Percentiles rank a stretch among this genome's conserved stretches.
Evolutionary conservation across 2,797 vertebrate genomes (phyloP).

Genomic region (Microctenopoma steveboyesi): DNA sequence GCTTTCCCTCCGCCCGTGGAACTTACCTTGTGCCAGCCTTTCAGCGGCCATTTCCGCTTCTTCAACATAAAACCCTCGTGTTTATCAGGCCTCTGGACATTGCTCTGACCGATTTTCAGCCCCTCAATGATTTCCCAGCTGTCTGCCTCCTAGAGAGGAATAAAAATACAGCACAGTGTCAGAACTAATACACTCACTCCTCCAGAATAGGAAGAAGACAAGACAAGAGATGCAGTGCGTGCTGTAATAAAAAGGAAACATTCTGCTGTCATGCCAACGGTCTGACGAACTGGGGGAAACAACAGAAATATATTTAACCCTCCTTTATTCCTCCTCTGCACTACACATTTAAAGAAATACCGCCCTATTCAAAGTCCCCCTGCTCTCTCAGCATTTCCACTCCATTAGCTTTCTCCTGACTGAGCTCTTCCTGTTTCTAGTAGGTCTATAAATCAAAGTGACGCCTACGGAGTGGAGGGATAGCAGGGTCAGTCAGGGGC

Average conservation of each 20-base stretch:
- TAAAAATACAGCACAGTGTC: conserved; percentile 41
- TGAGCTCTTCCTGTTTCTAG: conserved; percentile 55
- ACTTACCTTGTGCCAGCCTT: conserved; percentile 99
- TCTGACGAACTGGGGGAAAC: conserved; percentile 18
- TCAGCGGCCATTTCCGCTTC: conserved; percentile 99
- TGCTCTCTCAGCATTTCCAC: conserved; percentile 73
- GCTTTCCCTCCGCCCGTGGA: not conserved
- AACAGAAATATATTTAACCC: conserved; percentile 17
- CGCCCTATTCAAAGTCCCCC: conserved; percentile 43
- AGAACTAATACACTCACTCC: conserved; percentile 40
- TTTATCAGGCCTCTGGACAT: conserved; percentile 96
- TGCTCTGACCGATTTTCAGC: conserved; percentile 97
- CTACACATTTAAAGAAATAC: conserved; percentile 51
- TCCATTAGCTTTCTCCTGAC: conserved; percentile 75
- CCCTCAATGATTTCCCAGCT: conserved; percentile 99
- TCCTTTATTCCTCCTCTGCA: conserved; percentile 17
- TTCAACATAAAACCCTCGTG: conserved; percentile 99
- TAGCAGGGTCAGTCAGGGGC: conserved; percentile 52
- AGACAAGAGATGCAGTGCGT: not conserved
- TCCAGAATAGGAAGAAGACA: conserved; percentile 16
- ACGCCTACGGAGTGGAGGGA: conserved; percentile 45
- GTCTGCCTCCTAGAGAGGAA: conserved; percentile 89
- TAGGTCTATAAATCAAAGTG: conserved; percentile 71
- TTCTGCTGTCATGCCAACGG: conserved; percentile 4
- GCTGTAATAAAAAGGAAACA: conserved; percentile 28